Evolutionary conservation across 2,888 invertebrate species (phyloP).

Genomic region (Aspidiotus destructor): DNA sequence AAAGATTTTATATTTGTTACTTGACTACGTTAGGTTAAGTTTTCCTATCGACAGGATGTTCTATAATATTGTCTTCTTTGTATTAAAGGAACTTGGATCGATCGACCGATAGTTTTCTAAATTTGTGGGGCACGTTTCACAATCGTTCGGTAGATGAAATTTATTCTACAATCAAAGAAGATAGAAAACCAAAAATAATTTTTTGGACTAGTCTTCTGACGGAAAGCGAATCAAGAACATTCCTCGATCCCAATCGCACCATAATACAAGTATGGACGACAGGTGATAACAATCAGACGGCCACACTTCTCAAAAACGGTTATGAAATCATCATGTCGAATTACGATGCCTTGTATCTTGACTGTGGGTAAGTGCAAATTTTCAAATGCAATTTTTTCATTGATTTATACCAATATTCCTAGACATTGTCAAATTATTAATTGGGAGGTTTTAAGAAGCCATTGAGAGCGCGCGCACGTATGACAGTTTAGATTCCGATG

Average conservation of each 20-base stretch:
- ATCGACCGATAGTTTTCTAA: constrained; percentile 37
- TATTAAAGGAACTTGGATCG: not conserved
- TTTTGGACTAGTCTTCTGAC: constrained; percentile 77
- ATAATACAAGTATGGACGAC: constrained; percentile 77
- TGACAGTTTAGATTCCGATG: too few relatives aligned
- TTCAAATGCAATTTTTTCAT: too few relatives aligned
- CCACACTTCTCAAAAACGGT: constrained; percentile 58
- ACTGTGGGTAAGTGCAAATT: constrained; percentile 26
- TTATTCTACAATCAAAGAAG: constrained; percentile 41
- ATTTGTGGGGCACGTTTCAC: constrained; percentile 67
- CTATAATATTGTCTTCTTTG: not conserved
- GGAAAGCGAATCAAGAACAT: constrained; percentile 53
- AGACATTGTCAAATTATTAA: too few relatives aligned
- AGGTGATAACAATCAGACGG: constrained; percentile 53
- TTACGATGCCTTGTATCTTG: constrained; percentile 50
- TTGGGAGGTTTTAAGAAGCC: too few relatives aligned
- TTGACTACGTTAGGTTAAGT: too few relatives aligned
- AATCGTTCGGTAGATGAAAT: constrained; percentile 52
- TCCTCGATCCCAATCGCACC: constrained; percentile 61
- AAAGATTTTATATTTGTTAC: too few relatives aligned
- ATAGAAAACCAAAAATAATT: constrained; percentile 41
- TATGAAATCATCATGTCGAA: constrained; percentile 73
- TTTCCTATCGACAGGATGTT: too few relatives aligned
- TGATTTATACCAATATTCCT: too few relatives aligned
- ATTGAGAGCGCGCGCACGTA: too few relatives aligned